Evolutionary conservation across 2,113 vertebrate genomes (phyloP).

Genomic region (Alethe diademata): DNA sequence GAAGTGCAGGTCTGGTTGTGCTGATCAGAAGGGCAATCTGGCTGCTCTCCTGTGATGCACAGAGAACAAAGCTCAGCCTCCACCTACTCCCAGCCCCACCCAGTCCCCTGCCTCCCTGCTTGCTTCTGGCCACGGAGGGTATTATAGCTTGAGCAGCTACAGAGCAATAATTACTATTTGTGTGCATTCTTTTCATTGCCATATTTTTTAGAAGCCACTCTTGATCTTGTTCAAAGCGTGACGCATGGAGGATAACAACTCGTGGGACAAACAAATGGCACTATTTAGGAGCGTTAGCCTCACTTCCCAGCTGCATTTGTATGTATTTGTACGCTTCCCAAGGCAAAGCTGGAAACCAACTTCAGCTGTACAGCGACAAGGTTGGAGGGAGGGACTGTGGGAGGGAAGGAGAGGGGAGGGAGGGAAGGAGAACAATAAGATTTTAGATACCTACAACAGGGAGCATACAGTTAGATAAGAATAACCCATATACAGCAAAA

Average conservation of each 20-base stretch:
- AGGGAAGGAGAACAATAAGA: conserved; percentile 32
- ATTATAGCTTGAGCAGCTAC: conserved; percentile 31
- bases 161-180: conserved; percentile 50
- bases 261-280: background rate
- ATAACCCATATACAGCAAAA: conserved; percentile 19
- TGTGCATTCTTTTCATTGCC: conserved; percentile 41
- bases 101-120: conserved; percentile 3
- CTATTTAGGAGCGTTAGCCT: background rate
- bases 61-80: conserved; percentile 40
- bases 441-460: conserved; percentile 49
- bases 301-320: background rate
- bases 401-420: background rate
- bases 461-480: conserved; percentile 14
- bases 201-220: conserved; percentile 38
- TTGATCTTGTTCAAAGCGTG: conserved; percentile 45
- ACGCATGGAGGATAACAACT: background rate
- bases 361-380: background rate
- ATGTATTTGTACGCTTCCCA: background rate
- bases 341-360: conserved; percentile 21
- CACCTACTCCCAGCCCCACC: conserved; percentile 42
- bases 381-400: background rate
- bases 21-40: conserved; percentile 22
- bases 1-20: background rate
- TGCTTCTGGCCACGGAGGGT: conserved; percentile 31
- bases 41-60: background rate